phyloP scores from a whole-genome alignment of 2,888 invertebrate species.

The Platycnemis pennipes region DNA sequence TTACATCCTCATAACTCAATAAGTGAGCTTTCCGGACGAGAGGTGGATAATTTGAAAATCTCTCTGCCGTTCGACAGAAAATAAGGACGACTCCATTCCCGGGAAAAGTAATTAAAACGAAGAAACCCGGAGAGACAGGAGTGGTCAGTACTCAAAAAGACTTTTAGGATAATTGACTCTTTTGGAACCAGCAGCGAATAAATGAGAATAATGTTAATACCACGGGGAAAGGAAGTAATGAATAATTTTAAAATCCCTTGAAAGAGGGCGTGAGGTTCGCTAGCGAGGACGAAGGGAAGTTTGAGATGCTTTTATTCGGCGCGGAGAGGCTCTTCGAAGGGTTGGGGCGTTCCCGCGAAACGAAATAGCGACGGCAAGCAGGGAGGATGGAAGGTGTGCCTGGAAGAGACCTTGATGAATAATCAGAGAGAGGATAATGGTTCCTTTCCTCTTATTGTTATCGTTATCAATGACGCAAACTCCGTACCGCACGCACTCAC shows the following conservation, averaged over 20 bases:
- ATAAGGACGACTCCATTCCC: not conserved
- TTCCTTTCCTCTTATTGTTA: too few relatives aligned
- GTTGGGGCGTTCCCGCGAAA: not conserved
- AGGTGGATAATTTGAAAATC: not conserved
- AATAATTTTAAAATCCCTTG: not conserved
- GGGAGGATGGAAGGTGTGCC: not conserved
- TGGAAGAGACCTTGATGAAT: too few relatives aligned
- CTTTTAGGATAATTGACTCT: constrained; percentile 47
- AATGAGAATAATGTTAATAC: not conserved
- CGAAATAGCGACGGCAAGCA: not conserved
- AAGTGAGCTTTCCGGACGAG: not conserved
- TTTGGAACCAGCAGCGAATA: not conserved
- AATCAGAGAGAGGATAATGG: too few relatives aligned
- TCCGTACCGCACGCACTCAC: too few relatives aligned
- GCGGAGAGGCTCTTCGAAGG: not conserved
- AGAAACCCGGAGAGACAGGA: not conserved
- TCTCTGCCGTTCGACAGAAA: not conserved
- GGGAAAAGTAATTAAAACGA: constrained; percentile 20
- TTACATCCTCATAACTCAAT: not conserved
- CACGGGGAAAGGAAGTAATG: not conserved
- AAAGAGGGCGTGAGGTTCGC: not conserved
- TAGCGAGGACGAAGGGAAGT: not conserved
- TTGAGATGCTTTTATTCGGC: not conserved
- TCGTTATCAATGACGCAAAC: too few relatives aligned
- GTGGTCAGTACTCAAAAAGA: constrained; percentile 42